Evolutionary conservation across 2,113 vertebrate species (phyloP), one percentile per base, ranked within the genome.

Genomic region (Engraulis encrasicolus): DNA sequence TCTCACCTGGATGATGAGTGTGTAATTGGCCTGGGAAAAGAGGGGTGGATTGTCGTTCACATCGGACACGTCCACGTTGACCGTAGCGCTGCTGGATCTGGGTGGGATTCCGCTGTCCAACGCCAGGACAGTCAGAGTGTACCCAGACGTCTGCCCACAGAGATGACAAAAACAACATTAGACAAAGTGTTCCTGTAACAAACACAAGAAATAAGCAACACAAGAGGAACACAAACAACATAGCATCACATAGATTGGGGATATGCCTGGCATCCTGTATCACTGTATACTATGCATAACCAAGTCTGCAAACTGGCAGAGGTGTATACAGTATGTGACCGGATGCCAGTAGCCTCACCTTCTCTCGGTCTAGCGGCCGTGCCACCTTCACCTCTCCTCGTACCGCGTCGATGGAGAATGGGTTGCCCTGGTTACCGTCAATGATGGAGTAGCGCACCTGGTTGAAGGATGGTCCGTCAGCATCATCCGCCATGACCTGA

Each of bases 51-150:
- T n/a, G n/a, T n/a, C n/a, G n/a, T n/a, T n/a, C n/a, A n/a, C n/a
- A n/a, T n/a, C n/a, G n/a, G 74, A 99, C 89, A 99, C 97, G 86
- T 99, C 98, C 2, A 99, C 97, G 92, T 99, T 99, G 90, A 99
- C 96, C 0, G 94, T 93, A 54, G 96, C 92, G 0, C 91, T 98
- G 92, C 95, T 97, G 89, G 91, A 91, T 82, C 94, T 94, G 58
- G 96, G 90, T 0, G 96, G 97, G 31, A 66, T 92, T 78, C 98
- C 98, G 1, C 94, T 98, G 90, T 99, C 98, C 14, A 95, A 92
- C 27, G 97, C 97, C 83, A 96, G 93, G 85, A 99, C 92, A 0
- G 90, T 97, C 90, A 99, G 94, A 0, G 97, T 99, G 89, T 98
- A 99, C 15, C 98, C 98, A 85, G 98, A 99, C 86, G 97, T 96